These are phyloP conservation scores for Chrysochloris asiatica DNA, from an alignment of 2,113 vertebrate genomes.

Conservation along the genomic window DNA sequence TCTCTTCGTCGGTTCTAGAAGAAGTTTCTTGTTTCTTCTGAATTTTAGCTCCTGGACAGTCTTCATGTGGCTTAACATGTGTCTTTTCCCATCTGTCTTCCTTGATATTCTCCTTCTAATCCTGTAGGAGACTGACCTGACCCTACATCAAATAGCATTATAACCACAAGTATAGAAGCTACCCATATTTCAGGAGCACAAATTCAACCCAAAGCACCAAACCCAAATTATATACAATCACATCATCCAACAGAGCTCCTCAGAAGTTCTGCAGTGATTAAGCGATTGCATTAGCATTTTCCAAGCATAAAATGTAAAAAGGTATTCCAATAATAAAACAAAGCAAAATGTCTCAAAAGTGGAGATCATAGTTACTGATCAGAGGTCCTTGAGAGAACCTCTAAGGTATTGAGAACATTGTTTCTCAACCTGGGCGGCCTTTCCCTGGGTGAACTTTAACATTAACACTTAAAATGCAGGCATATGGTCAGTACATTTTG, in stretches of 20 bases:
- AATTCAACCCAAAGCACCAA: no score
- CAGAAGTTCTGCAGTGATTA: background rate
- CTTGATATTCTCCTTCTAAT: no score
- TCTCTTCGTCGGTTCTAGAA: no score
- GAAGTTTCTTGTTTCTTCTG: no score
- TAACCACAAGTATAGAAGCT: no score
- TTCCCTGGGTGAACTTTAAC: background rate
- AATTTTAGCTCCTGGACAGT: background rate
- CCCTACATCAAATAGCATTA: background rate
- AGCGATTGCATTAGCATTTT: background rate
- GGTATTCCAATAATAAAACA: no score
- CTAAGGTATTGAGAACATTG: background rate
- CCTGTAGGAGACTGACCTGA: background rate
- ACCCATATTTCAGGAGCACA: no score
- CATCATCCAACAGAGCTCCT: background rate
- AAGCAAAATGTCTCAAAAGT: background rate
- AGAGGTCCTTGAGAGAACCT: background rate
- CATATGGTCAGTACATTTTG: background rate
- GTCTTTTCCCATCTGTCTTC: background rate
- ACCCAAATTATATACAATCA: no score
- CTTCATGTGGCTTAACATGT: background rate
- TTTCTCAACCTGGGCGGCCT: background rate
- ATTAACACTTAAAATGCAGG: background rate
- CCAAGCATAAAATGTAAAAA: background rate
- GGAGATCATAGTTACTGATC: background rate